Base-by-base conservation (phyloP, 1,140 invertebrate genomes). In the Phocides pigmalion region DNA sequence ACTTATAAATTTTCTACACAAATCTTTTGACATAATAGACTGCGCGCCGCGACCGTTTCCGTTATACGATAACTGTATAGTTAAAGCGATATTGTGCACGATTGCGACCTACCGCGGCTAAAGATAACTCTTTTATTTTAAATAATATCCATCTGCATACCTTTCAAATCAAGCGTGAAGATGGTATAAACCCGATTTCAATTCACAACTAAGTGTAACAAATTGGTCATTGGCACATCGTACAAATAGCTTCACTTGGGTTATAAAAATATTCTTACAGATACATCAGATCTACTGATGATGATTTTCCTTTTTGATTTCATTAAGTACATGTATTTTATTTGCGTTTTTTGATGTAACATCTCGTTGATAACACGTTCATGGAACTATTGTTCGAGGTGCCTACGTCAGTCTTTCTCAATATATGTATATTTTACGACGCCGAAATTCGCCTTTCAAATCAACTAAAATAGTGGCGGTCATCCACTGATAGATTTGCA, bases 1-100 rank as follows among this genome's bases (percentile, higher is more conserved):
- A 87, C 87, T 88, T 90, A 81, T 87, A 84, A 84, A 83, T 83
- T 84, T 80, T 88, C 79, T 89, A 85, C 84, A 82, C 73, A 72
- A 86, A 84, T 86, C 70, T 81, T 79, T 88, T 89, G 79, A 88
- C 81, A 87, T 89, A 84, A 86, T 84, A 81, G 73, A 62, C 64
- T 69, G 70, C 74, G 69, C 61, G 68, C 64, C 64, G 73, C 67
- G 62, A 64, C 58, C 68, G 68, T 79, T 82, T 81, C 79, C 72
- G 77, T 79, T 74, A 74, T 71, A 76, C 65, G 78, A 62, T 75
- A 77, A 81, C 81, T 76, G 61, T 63, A 70, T 46, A n/a, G 20
- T 56, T 51, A 25, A 47, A 37, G 63, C 42, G 46, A 66, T 72
- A 68, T 75, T 54, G 59, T 28, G 61, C 56, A 50, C 56, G 54